phyloP scores from a whole-genome alignment of 1,140 invertebrate species.

The Steinernema feltiae region DNA sequence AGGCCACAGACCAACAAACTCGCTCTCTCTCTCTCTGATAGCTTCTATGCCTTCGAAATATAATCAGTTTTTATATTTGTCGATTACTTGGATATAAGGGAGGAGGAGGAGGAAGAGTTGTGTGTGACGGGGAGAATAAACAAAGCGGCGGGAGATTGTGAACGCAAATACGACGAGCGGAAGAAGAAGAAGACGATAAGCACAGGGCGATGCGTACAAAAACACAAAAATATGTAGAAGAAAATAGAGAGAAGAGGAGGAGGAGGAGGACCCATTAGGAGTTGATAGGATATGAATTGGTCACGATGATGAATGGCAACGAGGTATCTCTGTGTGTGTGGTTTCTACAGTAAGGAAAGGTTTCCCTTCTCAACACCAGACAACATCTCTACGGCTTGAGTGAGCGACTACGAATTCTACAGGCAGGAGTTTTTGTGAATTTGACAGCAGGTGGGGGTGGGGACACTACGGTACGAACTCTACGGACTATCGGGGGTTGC shows the following conservation, averaged over 20 bases:
- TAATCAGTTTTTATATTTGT: slow-evolving; percentile 10
- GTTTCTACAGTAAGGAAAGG: neutral
- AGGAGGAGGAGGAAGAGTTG: neutral
- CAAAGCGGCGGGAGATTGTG: neutral
- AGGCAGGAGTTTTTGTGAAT: neutral
- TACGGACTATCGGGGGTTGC: neutral
- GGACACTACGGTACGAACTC: neutral
- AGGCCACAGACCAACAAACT: no score
- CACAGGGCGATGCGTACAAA: neutral
- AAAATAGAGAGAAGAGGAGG: neutral
- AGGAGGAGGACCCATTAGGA: neutral
- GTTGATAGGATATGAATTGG: neutral
- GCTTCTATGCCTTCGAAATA: neutral
- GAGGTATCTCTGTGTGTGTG: slow-evolving; percentile 7
- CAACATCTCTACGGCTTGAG: no score
- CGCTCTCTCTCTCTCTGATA: neutral
- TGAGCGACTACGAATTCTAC: neutral
- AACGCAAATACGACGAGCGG: neutral
- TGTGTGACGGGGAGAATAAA: neutral
- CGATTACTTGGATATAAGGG: neutral
- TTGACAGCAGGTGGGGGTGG: neutral
- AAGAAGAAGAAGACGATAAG: neutral
- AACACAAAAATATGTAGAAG: neutral
- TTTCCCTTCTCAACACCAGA: slow-evolving; percentile 4
- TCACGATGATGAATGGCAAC: slow-evolving; percentile 11